These are phyloP conservation scores for Cuculus canorus DNA, from an alignment of 2,797 vertebrate genomes.

Conservation along the genomic window DNA sequence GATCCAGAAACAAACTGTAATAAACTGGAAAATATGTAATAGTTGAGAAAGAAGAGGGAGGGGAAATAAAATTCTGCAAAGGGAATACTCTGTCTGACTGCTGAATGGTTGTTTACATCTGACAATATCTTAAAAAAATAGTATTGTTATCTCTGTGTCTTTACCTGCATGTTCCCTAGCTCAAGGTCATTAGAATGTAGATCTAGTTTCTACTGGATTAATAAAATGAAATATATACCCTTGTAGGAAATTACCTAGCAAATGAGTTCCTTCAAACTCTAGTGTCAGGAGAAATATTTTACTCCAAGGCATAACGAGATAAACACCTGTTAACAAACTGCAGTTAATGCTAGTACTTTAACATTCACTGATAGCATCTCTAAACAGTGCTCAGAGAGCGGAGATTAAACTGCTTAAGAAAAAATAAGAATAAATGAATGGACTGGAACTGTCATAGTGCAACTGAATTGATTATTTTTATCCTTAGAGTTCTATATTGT, in stretches of 20 bases:
- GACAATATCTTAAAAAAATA: neutral
- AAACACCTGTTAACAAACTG: conserved; percentile 36
- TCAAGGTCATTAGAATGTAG: neutral
- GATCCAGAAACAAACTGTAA: neutral
- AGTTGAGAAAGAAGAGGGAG: too few relatives aligned
- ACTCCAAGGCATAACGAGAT: conserved; percentile 32
- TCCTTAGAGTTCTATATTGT: conserved; percentile 29
- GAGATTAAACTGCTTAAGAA: neutral
- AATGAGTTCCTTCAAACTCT: neutral
- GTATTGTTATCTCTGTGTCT: neutral
- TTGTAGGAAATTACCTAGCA: conserved; percentile 33
- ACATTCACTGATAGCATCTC: neutral
- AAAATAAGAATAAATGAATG: neutral
- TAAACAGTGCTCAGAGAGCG: neutral
- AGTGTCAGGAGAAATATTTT: conserved; percentile 30
- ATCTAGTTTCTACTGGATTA: neutral
- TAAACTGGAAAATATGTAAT: neutral
- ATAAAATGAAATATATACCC: neutral
- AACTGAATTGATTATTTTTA: neutral
- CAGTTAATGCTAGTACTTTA: neutral
- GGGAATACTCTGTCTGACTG: neutral
- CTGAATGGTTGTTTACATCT: neutral
- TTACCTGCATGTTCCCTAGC: neutral
- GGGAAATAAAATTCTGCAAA: neutral
- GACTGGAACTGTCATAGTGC: neutral